Evolutionary conservation across 2,888 invertebrate species (phyloP).

Genomic region (Chymomyza fuscimana): DNA sequence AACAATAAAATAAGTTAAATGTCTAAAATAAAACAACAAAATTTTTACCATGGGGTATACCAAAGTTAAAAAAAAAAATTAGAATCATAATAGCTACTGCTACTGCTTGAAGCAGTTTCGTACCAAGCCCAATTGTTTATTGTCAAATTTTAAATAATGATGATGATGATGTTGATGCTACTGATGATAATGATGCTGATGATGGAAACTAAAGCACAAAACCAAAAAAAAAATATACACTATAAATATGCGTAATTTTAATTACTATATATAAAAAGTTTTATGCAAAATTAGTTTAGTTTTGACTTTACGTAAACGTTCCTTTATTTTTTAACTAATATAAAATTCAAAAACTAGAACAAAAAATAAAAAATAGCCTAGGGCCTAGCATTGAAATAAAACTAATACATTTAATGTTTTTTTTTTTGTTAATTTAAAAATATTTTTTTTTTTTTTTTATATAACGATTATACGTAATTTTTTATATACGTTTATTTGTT

Average conservation of each 20-base stretch:
- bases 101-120: no score
- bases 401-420: slow-evolving; percentile 55
- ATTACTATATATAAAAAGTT: neutral
- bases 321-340: neutral
- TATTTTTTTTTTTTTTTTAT: neutral
- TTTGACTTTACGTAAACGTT: neutral
- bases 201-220: neutral
- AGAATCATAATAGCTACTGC: no score
- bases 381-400: slow-evolving; percentile 16
- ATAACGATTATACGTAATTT: no score
- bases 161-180: no score
- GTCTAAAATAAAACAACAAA: neutral
- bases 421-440: neutral
- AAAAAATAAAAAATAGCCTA: neutral
- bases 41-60: neutral
- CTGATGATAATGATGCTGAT: no score
- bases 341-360: neutral
- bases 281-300: neutral
- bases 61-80: neutral
- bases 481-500: no score
- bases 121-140: neutral
- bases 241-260: slow-evolving; percentile 9
- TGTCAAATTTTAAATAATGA: slow-evolving; percentile 3
- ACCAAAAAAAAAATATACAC: slow-evolving; percentile 6
- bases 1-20: neutral